Percentiles rank a stretch among this genome's conserved stretches.
Conservation (phyloP, 2,888 invertebrate genomes). For the Copidosoma aretas region DNA sequence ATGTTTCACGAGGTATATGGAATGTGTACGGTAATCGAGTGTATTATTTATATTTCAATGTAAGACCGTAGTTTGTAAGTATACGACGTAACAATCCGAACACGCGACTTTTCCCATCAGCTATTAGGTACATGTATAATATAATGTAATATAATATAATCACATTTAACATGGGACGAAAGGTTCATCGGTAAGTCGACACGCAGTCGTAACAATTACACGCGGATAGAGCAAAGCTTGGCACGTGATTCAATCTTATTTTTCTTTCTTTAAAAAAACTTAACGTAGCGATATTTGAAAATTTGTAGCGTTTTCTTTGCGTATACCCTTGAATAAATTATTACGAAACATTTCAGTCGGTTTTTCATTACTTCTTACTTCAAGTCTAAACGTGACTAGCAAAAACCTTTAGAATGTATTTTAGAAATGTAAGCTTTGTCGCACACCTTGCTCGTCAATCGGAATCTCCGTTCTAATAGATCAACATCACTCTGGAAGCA, state of each 20-base stretch:
- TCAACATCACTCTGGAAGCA: too few relatives aligned
- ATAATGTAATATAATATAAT: too few relatives aligned
- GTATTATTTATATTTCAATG: background rate
- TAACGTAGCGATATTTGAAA: conserved; percentile 5
- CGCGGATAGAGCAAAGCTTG: conserved; percentile 27
- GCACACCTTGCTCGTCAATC: background rate
- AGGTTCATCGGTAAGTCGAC: conserved; percentile 8
- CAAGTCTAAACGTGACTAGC: conserved; percentile 9
- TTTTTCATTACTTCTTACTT: conserved; percentile 9
- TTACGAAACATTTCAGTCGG: conserved; percentile 26
- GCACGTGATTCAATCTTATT: conserved; percentile 40
- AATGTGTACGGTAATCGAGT: background rate
- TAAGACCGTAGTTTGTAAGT: background rate
- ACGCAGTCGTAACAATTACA: background rate
- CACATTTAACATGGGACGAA: background rate
- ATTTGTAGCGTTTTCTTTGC: conserved; percentile 11
- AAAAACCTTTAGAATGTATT: conserved; percentile 2
- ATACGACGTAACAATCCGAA: background rate
- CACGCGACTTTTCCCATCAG: background rate
- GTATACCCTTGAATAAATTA: conserved; percentile 22
- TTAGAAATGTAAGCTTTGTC: conserved; percentile 14
- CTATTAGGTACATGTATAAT: background rate
- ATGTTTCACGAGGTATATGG: background rate
- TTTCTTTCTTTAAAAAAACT: conserved; percentile 11
- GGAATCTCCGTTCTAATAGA: background rate